Evolutionary conservation across 2,797 vertebrate genomes (phyloP).

Genomic region (Limnodromus scolopaceus): DNA sequence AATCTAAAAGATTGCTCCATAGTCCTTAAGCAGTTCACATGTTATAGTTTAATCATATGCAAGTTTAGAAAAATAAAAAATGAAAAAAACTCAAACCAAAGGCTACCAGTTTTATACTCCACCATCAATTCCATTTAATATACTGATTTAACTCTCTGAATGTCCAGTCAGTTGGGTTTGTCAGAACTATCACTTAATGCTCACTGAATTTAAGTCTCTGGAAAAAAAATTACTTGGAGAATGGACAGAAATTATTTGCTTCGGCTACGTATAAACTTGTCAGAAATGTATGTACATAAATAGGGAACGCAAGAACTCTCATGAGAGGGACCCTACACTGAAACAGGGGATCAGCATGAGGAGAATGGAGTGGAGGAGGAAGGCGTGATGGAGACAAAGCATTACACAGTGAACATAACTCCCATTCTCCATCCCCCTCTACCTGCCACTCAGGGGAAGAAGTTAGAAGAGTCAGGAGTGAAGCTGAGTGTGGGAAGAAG

Average conservation of each 20-base stretch:
- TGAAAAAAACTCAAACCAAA: neutral
- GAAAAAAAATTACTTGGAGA: neutral
- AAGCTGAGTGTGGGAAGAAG: neutral
- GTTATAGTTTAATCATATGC: neutral
- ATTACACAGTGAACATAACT: neutral
- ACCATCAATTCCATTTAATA: neutral
- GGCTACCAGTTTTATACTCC: neutral
- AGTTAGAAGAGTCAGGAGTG: neutral
- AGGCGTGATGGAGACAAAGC: neutral
- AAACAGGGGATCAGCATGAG: neutral
- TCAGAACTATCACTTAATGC: neutral
- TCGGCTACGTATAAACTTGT: neutral
- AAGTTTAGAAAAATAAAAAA: neutral
- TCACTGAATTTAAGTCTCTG: neutral
- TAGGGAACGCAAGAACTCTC: neutral
- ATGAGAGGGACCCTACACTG: rapidly evolving
- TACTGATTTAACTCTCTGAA: neutral
- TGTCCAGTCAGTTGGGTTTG: neutral
- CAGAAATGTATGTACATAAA: neutral
- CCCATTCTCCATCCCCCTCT: neutral
- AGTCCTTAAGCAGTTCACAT: neutral
- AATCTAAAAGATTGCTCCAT: neutral
- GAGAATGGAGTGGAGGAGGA: neutral
- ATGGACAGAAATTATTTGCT: neutral
- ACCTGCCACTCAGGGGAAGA: neutral